These are phyloP conservation scores for Trilocha varians DNA, from an alignment of 2,888 invertebrate species.

Conservation along the genomic window DNA sequence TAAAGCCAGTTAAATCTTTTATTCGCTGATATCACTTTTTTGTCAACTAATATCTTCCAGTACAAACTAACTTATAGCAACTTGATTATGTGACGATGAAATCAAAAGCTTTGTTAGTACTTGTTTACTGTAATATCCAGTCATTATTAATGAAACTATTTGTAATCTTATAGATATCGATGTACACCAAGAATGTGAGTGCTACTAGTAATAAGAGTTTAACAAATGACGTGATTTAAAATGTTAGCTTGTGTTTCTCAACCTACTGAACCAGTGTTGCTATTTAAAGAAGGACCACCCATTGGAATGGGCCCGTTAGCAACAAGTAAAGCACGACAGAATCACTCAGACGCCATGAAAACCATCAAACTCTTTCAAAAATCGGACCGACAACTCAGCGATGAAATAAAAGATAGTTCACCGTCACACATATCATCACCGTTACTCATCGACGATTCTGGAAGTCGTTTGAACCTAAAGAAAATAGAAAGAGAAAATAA, in stretches of 20 bases:
- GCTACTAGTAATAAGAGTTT: constrained; percentile 41
- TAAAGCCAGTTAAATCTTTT: no score
- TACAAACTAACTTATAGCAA: no score
- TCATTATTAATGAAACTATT: constrained; percentile 14
- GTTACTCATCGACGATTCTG: constrained; percentile 41
- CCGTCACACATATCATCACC: constrained; percentile 48
- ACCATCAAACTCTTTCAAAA: constrained; percentile 44
- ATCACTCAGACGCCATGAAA: constrained; percentile 45
- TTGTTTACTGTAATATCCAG: constrained; percentile 24
- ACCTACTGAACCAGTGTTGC: constrained; percentile 72
- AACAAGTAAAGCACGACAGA: constrained; percentile 54
- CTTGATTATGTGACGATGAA: no score
- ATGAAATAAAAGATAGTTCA: constrained; percentile 43
- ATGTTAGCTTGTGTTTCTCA: constrained; percentile 81
- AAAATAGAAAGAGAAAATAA: constrained; percentile 64
- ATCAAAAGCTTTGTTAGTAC: not conserved
- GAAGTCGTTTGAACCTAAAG: constrained; percentile 53
- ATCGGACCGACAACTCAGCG: constrained; percentile 38
- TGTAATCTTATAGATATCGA: constrained; percentile 5
- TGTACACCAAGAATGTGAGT: constrained; percentile 42
- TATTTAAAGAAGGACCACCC: constrained; percentile 68
- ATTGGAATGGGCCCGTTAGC: constrained; percentile 71
- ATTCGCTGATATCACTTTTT: no score
- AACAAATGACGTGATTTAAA: constrained; percentile 44
- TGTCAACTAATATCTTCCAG: no score